Percentiles rank a stretch among this genome's conserved stretches.
phyloP scores from a whole-genome alignment of 2,113 vertebrate species.

The Melospiza melodia region DNA sequence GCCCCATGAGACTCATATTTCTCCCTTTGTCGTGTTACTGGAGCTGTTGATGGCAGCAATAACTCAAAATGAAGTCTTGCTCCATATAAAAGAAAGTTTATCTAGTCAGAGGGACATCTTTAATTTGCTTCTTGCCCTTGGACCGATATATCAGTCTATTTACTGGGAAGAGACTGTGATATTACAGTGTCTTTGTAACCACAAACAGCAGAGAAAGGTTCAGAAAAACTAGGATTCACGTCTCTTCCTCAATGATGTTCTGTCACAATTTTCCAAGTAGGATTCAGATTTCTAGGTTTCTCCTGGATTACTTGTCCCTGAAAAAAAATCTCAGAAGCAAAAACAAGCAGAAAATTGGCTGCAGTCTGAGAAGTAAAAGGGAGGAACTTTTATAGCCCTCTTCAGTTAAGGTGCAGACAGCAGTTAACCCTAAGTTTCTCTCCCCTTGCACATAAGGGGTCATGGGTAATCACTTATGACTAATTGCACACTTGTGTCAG shows the following conservation, averaged over 20 bases:
- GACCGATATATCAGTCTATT: not conserved
- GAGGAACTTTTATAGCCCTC: constrained; percentile 4
- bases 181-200: not conserved
- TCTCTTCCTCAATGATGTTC: not conserved
- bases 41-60: not conserved
- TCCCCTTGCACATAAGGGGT: constrained; percentile 23
- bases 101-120: not conserved
- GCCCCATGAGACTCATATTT: not conserved
- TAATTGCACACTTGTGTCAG: constrained; percentile 71
- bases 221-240: not conserved
- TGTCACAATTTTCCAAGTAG: not conserved
- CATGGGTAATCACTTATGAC: constrained; percentile 74
- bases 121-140: not conserved
- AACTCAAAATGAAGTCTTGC: not conserved
- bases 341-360: constrained; percentile 3
- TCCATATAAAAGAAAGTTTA: not conserved
- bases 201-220: not conserved
- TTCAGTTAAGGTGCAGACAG: constrained; percentile 37
- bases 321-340: constrained; percentile 6
- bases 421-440: constrained; percentile 52
- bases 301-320: not conserved
- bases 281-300: not conserved
- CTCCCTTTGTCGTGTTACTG: not conserved
- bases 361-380: not conserved
- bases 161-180: not conserved